Base-by-base conservation (phyloP, 1,140 invertebrate species). In the Drosophila cardini region DNA sequence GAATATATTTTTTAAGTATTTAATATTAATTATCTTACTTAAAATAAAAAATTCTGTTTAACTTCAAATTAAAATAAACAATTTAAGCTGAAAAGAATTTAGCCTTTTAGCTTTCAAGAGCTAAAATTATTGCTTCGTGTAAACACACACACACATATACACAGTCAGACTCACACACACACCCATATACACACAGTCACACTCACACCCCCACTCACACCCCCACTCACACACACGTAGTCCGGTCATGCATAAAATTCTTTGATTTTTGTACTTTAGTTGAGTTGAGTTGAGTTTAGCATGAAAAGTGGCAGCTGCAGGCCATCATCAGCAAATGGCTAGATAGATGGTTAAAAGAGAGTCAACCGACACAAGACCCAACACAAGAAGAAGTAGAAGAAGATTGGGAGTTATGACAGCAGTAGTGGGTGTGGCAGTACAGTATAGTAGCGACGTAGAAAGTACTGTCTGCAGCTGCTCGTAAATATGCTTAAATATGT, bases 211-310 rank as follows among this genome's bases (percentile, higher is more conserved):
- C 56, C 38, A 56, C 13, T 1, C 15, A 38, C 50, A 53, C 32
- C 4, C 32, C 16, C 43, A 45, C 52, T 0, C 42, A 48, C n/a
- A 36, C 26, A 30, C 40, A 8, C 18, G 9, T 8, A 10, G 36
- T 53, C 16, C 62, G 67, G 63, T 40, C 32, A 57, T 73, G 63
- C 53, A 71, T 55, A 53, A 60, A 72, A 72, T 72, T 55, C 72
- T 80, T 68, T 73, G 78, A 81, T 80, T 77, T 80, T 69, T 46
- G 64, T 65, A 58, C 36, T 68, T 68, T 60, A 67, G 43, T 50
- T 16, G 43, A 46, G 48, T 50, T 16, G 43, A 46, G 48, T 63
- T 48, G 55, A 72, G 70, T 52, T 68, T 67, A 58, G 55, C 55
- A 63, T 71, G 46, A 69, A 69, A 61, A 53, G 52, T 45, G 46